A percentile compares a stretch with the other conserved stretches of the same genome.
Evolutionary conservation across 1,140 invertebrate species (phyloP).

Genomic region (Orius insidiosus): DNA sequence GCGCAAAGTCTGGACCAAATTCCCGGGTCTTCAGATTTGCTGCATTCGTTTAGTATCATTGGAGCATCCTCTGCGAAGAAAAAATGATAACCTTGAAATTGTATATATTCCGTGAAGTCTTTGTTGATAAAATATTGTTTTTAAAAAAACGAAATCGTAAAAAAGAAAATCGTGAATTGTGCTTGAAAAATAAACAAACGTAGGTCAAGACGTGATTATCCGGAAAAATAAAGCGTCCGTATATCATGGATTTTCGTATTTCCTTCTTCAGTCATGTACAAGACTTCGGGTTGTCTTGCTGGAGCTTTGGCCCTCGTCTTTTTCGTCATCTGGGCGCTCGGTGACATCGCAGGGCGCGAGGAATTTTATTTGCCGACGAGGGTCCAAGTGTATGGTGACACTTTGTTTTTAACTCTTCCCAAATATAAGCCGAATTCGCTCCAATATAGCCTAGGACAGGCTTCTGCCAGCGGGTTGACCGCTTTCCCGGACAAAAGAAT

Average conservation of each 20-base stretch:
- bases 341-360: background rate
- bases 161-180: background rate
- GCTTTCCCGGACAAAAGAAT: slow-evolving; percentile 42
- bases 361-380: slow-evolving; percentile 6
- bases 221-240: background rate
- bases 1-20: background rate
- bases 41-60: background rate
- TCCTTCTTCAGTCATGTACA: slow-evolving; percentile 2
- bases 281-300: background rate
- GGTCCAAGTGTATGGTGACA: background rate
- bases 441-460: slow-evolving; percentile 31
- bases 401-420: slow-evolving; percentile 4
- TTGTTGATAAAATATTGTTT: no score
- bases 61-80: no score
- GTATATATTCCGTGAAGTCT: no score
- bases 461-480: slow-evolving; percentile 27
- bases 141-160: no score
- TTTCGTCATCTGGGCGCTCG: background rate
- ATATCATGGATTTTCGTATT: background rate
- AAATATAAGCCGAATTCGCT: slow-evolving; percentile 32
- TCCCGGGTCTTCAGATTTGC: background rate
- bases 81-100: no score
- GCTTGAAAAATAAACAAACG: background rate
- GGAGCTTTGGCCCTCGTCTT: background rate
- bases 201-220: background rate